These are phyloP conservation scores for Danaus plexippus DNA, from an alignment of 1,140 invertebrate species.

Conservation along the genomic window DNA sequence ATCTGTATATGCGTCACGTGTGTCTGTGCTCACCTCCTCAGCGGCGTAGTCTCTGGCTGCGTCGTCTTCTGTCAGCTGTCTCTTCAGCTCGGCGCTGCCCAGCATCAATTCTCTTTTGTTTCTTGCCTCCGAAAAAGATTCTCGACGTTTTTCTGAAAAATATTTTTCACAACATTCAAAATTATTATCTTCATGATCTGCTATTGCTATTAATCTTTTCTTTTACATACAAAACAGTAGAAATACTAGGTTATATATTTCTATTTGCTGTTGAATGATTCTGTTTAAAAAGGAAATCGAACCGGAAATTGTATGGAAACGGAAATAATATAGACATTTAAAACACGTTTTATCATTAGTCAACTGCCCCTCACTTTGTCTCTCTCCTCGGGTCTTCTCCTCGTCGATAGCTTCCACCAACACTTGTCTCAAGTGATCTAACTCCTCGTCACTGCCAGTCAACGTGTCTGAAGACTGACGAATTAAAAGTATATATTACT, in stretches of 20 bases:
- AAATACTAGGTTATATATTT: too few relatives aligned
- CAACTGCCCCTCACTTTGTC: conserved; percentile 43
- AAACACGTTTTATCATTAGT: too few relatives aligned
- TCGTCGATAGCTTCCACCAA: conserved; percentile 62
- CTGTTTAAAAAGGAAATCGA: too few relatives aligned
- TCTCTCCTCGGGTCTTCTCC: conserved; percentile 39
- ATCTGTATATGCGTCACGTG: too few relatives aligned
- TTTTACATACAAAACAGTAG: too few relatives aligned
- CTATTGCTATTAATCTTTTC: too few relatives aligned
- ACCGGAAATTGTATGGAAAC: too few relatives aligned
- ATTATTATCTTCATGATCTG: too few relatives aligned
- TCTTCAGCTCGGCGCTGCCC: conserved; percentile 42
- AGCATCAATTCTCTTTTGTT: conserved; percentile 49
- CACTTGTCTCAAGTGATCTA: conserved; percentile 42
- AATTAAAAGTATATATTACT: conserved; percentile 8
- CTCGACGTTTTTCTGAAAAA: conserved; percentile 45
- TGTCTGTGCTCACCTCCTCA: conserved; percentile 71
- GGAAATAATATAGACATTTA: too few relatives aligned
- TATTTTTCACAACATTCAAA: too few relatives aligned
- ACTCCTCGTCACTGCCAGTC: conserved; percentile 39
- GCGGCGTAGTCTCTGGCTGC: conserved; percentile 73
- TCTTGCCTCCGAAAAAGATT: conserved; percentile 44
- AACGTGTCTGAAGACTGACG: conserved; percentile 18
- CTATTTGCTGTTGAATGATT: too few relatives aligned
- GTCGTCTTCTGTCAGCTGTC: conserved; percentile 72